Evolutionary conservation across 2,888 invertebrate species (phyloP).

Genomic region (Gortyna flavago): DNA sequence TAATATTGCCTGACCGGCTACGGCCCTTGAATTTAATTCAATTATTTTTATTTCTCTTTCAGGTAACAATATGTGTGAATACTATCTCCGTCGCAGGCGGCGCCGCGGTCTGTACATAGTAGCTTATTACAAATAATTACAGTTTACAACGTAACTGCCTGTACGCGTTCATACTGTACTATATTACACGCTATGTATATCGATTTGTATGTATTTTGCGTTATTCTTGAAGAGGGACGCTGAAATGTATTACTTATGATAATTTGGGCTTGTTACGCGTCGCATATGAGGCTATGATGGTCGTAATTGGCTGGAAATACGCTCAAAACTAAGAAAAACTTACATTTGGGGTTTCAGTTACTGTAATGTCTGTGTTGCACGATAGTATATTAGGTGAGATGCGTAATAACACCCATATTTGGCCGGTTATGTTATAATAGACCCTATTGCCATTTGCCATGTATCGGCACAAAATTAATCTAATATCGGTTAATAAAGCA

Average conservation of each 20-base stretch:
- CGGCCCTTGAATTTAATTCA: neutral
- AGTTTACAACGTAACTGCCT: conserved; percentile 49
- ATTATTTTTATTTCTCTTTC: conserved; percentile 28
- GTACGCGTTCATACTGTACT: conserved; percentile 37
- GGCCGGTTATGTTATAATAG: neutral
- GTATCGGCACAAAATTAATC: neutral
- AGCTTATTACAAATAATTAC: conserved; percentile 56
- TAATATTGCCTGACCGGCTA: neutral
- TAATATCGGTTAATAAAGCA: neutral
- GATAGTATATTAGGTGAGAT: neutral
- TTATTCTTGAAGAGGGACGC: conserved; percentile 6
- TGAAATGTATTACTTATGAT: neutral
- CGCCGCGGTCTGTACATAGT: conserved; percentile 60
- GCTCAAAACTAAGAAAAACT: neutral
- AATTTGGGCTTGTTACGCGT: neutral
- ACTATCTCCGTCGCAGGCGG: conserved; percentile 66
- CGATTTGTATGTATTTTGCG: conserved; percentile 26
- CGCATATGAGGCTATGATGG: neutral
- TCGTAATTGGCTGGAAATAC: neutral
- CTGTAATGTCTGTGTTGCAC: neutral
- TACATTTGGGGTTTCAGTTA: neutral
- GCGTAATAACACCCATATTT: neutral
- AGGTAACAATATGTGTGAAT: conserved; percentile 47
- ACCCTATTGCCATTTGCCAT: no score
- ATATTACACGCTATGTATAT: conserved; percentile 36